Evolutionary conservation across 1,140 invertebrate genomes (phyloP), one percentile per base, ranked within the genome.

Genomic region (Danaus melanippus): DNA sequence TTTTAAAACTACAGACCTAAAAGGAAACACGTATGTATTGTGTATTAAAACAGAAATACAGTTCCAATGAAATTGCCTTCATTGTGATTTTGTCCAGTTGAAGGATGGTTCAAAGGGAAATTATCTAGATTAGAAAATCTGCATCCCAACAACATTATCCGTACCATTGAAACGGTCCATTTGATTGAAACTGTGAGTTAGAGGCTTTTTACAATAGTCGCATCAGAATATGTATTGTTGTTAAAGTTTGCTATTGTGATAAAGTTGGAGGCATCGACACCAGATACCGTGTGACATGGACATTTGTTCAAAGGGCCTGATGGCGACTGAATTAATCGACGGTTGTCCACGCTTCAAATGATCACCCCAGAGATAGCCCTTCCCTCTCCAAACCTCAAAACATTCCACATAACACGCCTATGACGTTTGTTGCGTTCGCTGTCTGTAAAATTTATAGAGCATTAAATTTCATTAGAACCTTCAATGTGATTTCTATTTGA

Each of bases 211-310:
- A 78, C 76, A 79, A 75, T 74, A 61, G 68, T 32, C 57, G 61
- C 64, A 60, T 67, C 71, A 64, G 58, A 62, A 66, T 64, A 74
- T 64, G 71, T 60, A 76, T 78, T 79, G 76, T 80, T 73, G 61
- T 67, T 71, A 64, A 76, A 83, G 76, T 83, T 83, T 48, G 68
- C 64, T 57, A 73, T 79, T 78, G 73, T 61, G 62, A 62, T 60
- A 74, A 83, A 83, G 74, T 80, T 83, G 75, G 67, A 80, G 76
- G 62, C 72, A 80, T 80, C 71, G 75, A 72, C 69, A 67, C 51
- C 64, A 68, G 79, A 82, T 80, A 83, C 61, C 64, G 67, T 52
- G 47, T 66, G 73, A 74, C 67, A 56, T 46, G 58, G 53, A 64
- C 71, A 67, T 74, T 77, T 74, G 69, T 79, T 79, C 67, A 75